Evolutionary conservation across 2,888 invertebrate genomes (phyloP).

Genomic region (Actias luna): DNA sequence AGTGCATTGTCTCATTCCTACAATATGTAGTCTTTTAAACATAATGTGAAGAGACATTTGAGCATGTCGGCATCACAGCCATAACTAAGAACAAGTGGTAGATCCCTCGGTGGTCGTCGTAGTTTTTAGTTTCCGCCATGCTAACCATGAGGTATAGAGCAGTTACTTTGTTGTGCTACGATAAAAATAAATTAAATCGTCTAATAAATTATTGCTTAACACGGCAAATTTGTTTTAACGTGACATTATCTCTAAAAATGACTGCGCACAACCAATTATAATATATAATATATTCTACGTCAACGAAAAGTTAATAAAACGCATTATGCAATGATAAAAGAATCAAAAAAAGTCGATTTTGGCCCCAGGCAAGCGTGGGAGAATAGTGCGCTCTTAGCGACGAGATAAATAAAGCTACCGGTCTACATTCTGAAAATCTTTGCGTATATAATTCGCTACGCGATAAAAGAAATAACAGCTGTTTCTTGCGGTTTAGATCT

Average conservation of each 20-base stretch:
- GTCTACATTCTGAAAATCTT: conserved; percentile 47
- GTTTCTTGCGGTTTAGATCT: conserved; percentile 21
- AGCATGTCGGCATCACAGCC: too few relatives aligned
- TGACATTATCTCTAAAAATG: not conserved
- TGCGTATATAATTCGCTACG: conserved; percentile 39
- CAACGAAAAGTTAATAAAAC: conserved; percentile 12
- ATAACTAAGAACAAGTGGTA: too few relatives aligned
- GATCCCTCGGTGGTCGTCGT: too few relatives aligned
- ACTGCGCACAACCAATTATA: conserved; percentile 2
- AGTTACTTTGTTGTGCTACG: not conserved
- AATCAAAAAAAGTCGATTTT: conserved; percentile 46
- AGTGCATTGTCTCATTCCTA: too few relatives aligned
- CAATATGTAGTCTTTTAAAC: too few relatives aligned
- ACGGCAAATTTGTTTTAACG: not conserved
- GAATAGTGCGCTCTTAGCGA: conserved; percentile 58
- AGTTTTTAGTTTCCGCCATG: too few relatives aligned
- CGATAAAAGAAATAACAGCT: conserved; percentile 45
- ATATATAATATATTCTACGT: conserved; percentile 7
- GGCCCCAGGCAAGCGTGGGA: conserved; percentile 55
- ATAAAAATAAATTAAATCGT: not conserved
- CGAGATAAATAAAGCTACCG: conserved; percentile 58
- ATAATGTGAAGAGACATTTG: too few relatives aligned
- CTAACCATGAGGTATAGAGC: too few relatives aligned
- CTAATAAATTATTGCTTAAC: not conserved
- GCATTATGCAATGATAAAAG: conserved; percentile 17